phyloP scores from a whole-genome alignment of 2,888 invertebrate species.

The Acrobasis repandana region DNA sequence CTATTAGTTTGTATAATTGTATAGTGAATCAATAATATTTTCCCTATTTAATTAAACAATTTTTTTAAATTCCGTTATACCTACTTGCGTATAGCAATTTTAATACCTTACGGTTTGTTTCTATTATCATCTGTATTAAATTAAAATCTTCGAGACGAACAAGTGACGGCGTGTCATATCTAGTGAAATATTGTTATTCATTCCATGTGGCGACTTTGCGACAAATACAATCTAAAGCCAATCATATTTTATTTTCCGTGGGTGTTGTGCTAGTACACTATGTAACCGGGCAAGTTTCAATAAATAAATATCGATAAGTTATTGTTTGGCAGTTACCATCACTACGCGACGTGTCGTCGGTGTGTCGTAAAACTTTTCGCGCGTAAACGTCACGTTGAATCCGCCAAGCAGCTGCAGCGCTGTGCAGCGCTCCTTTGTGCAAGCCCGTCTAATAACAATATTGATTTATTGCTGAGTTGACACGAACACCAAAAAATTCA shows the following conservation, averaged over 20 bases:
- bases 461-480: constrained; percentile 61
- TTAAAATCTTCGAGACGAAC: background rate
- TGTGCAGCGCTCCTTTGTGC: constrained; percentile 64
- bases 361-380: constrained; percentile 79
- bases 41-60: too few relatives aligned
- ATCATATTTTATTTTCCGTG: background rate
- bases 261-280: background rate
- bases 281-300: constrained; percentile 12
- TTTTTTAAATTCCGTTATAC: too few relatives aligned
- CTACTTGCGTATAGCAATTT: too few relatives aligned
- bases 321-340: constrained; percentile 49
- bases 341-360: constrained; percentile 73
- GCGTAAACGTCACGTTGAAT: constrained; percentile 80
- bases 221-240: background rate
- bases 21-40: too few relatives aligned
- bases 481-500: constrained; percentile 43
- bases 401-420: constrained; percentile 77
- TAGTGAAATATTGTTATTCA: background rate
- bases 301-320: constrained; percentile 32
- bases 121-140: too few relatives aligned
- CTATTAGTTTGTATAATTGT: too few relatives aligned
- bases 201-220: background rate
- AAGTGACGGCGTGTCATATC: background rate
- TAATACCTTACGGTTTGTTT: too few relatives aligned
- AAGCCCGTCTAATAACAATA: constrained; percentile 63